phyloP scores from a whole-genome alignment of 1,140 invertebrate species.

The Eumeta japonica region DNA sequence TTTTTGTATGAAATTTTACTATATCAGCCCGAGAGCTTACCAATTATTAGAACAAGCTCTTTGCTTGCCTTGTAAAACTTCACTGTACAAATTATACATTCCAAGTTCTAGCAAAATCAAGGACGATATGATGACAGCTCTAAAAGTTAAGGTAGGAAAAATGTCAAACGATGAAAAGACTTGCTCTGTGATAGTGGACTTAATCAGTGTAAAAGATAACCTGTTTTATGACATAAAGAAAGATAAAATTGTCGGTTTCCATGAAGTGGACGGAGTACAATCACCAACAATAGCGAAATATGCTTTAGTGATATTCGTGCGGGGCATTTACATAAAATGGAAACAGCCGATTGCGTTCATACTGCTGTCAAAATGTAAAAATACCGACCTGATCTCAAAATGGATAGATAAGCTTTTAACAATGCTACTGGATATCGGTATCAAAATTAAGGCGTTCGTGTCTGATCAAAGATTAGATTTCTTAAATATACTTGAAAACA shows the following conservation, averaged over 20 bases:
- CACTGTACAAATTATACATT: conserved; percentile 9
- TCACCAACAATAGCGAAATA: conserved; percentile 10
- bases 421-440: conserved; percentile 12
- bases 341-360: conserved; percentile 12
- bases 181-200: conserved; percentile 11
- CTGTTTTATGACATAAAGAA: conserved; percentile 16
- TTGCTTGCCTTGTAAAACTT: conserved; percentile 8
- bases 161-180: conserved; percentile 15
- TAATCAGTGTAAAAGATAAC: conserved; percentile 15
- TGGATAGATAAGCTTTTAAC: conserved; percentile 16
- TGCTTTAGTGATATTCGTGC: conserved; percentile 12
- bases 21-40: conserved; percentile 14
- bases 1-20: too few relatives aligned
- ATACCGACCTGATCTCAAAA: conserved; percentile 7
- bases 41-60: conserved; percentile 9
- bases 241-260: conserved; percentile 19
- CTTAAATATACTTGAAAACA: conserved; percentile 5
- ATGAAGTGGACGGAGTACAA: conserved; percentile 17
- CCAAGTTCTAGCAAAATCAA: conserved; percentile 11
- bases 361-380: conserved; percentile 12
- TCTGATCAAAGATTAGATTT: conserved; percentile 12
- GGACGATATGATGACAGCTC: conserved; percentile 7
- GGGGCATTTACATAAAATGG: conserved; percentile 15
- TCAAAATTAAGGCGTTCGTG: conserved; percentile 11
- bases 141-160: conserved; percentile 12